Base-by-base conservation (phyloP, 2,888 invertebrate genomes). In the Oscheius myriophilus region DNA sequence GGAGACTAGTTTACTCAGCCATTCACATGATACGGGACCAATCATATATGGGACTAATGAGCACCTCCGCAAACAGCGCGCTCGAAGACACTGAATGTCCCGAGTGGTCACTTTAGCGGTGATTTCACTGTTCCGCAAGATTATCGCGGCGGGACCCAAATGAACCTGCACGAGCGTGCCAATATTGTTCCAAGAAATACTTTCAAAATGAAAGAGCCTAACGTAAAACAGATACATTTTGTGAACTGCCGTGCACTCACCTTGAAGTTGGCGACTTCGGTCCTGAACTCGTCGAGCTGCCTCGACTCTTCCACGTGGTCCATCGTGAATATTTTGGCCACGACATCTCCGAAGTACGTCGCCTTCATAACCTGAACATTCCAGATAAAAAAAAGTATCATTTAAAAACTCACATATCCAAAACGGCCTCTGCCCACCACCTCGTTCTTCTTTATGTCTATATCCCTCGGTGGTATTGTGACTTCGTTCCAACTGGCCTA, bases 311-410 rank as follows among this genome's bases (percentile, higher is more conserved):
- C 81, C 75, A 94, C 90, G 87, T 93, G 92, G 87, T 93, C 93
- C 91, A 95, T 94, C 88, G 95, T 93, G 76, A 97, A 90, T 85
- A 95, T 91, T 89, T 97, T 97, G 79, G 97, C 93, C 25, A 97
- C 97, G 33, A 97, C 96, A 87, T 95, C 94, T 42, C 81, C 81
- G 49, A 71, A 78, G 54, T 79, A 73, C 46, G 70, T 66, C 0
- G 72, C 94, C 92, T 94, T 93, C 84, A 93, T 92, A 84, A 97
- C 95, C 90, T 97, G 96, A 55, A 70, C 3, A 16, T 26, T 33
- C 12, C 57, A 6, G 21, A 46, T 46, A 6, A 6, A 53, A 18
- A 53, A 9, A 4, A 39, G 11, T n/a, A 57, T 4, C n/a, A n/a
- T n/a, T n/a, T n/a, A 26, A 26, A 26, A 41, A 54, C 59, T 59